Conservation (phyloP, 2,888 invertebrate genomes). For the Zhengitettix transpicula region DNA sequence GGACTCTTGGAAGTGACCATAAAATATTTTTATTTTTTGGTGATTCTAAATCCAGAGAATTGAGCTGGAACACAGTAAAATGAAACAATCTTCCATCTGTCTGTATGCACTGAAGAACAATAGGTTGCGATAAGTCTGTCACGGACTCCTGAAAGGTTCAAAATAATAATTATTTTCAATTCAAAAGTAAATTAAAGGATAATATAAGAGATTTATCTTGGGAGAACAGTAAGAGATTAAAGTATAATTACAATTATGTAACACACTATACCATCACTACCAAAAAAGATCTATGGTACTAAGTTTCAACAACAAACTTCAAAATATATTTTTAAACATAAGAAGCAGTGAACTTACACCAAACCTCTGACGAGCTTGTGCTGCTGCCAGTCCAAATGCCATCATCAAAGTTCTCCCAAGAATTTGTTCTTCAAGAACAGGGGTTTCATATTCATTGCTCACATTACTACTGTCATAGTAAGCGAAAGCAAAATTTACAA, state of each 20-base stretch:
- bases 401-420: conserved; percentile 52
- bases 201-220: too few species aligned
- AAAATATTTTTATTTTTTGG: conserved; percentile 57
- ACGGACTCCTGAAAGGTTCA: conserved; percentile 32
- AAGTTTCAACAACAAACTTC: neutral
- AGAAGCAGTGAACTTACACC: conserved; percentile 36
- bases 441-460: conserved; percentile 48
- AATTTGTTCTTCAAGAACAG: conserved; percentile 49
- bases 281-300: conserved; percentile 1
- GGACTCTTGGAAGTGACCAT: conserved; percentile 45
- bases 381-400: conserved; percentile 57
- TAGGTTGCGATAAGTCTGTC: conserved; percentile 52
- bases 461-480: conserved; percentile 47
- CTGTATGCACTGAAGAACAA: conserved; percentile 68
- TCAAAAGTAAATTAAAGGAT: too few species aligned
- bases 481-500: conserved; percentile 56
- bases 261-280: too few species aligned
- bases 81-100: conserved; percentile 61
- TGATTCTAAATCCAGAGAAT: conserved; percentile 49
- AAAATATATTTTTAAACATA: conserved; percentile 10
- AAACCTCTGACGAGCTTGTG: conserved; percentile 56
- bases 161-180: neutral
- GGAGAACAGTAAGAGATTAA: too few species aligned
- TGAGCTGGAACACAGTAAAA: conserved; percentile 71
- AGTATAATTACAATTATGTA: too few species aligned